phyloP scores from a whole-genome alignment of 2,797 vertebrate genomes.

The Capromys pilorides region DNA sequence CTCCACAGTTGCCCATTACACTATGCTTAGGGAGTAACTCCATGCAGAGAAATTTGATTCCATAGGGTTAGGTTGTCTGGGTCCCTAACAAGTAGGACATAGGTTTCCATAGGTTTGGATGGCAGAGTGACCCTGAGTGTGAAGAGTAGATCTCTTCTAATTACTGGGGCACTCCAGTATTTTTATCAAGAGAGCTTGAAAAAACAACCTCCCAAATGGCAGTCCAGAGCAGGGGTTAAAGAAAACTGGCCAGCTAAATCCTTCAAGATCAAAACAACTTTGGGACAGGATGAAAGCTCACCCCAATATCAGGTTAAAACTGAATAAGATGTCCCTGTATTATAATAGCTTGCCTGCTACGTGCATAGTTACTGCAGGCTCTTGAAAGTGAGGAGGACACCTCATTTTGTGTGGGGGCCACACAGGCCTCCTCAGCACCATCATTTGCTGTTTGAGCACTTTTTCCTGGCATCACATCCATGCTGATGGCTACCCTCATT shows the following conservation, averaged over 20 bases:
- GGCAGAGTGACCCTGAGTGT: background rate
- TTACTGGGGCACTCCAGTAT: background rate
- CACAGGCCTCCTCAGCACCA: background rate
- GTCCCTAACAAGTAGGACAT: background rate
- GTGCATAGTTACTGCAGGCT: background rate
- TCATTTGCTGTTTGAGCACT: background rate
- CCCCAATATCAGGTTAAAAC: background rate
- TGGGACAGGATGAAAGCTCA: background rate
- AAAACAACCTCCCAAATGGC: background rate
- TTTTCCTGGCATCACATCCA: background rate
- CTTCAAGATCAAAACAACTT: background rate
- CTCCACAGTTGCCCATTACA: background rate
- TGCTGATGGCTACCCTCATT: background rate
- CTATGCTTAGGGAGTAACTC: background rate
- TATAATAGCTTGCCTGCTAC: background rate
- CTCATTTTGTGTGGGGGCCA: background rate
- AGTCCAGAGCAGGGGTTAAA: background rate
- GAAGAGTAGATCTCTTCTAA: background rate
- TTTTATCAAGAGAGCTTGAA: background rate
- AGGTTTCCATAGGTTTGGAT: background rate
- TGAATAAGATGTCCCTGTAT: background rate
- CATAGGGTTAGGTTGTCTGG: background rate
- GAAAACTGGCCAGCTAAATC: background rate
- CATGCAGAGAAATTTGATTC: background rate
- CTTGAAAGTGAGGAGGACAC: background rate